Percentiles rank a stretch among this genome's conserved stretches.
Evolutionary conservation across 2,888 invertebrate genomes (phyloP).

Genomic region (Halictus quadricinctus): DNA sequence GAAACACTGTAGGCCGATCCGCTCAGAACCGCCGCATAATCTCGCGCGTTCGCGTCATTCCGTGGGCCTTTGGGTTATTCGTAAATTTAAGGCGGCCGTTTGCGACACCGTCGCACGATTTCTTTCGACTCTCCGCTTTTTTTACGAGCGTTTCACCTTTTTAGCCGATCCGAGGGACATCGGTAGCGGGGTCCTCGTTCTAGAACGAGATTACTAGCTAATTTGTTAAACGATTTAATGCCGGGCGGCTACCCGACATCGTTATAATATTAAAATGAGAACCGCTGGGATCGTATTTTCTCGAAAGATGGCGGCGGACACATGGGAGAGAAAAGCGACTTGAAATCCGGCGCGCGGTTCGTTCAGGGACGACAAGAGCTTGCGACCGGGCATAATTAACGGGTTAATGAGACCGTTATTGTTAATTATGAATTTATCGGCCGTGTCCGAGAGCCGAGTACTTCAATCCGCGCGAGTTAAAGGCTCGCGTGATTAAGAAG

Average conservation of each 20-base stretch:
- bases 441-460: constrained; percentile 10
- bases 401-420: constrained; percentile 56
- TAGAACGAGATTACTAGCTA: not conserved
- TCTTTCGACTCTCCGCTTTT: not conserved
- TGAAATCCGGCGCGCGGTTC: constrained; percentile 43
- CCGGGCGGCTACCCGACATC: not conserved
- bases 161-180: not conserved
- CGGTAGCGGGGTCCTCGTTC: not conserved
- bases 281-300: constrained; percentile 35
- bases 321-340: constrained; percentile 15
- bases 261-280: constrained; percentile 21
- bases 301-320: constrained; percentile 33
- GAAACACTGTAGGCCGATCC: not conserved
- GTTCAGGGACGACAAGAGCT: constrained; percentile 19
- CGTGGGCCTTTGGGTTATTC: not conserved
- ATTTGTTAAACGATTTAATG: not conserved
- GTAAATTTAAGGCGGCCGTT: not conserved
- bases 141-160: not conserved
- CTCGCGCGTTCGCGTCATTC: not conserved
- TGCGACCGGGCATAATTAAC: constrained; percentile 47
- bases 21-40: not conserved
- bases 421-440: constrained; percentile 54
- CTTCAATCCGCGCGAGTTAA: constrained; percentile 49
- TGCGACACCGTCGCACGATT: not conserved
- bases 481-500: constrained; percentile 36